Evolutionary conservation across 2,113 vertebrate species (phyloP).

Genomic region (Tretioscincus oriximinensis): DNA sequence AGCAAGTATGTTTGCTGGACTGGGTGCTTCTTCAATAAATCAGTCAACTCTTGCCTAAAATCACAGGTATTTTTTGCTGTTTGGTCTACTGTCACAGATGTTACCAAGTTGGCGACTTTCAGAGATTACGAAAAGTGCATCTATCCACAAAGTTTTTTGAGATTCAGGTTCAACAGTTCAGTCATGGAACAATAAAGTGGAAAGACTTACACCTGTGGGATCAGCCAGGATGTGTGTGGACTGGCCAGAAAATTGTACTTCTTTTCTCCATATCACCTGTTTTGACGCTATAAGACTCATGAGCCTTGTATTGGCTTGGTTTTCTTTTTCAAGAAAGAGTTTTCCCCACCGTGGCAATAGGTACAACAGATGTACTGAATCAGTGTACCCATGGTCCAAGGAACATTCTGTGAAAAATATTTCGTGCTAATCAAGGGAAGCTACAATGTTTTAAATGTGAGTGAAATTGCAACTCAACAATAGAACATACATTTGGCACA

Average conservation of each 20-base stretch:
- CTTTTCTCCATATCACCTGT: background rate
- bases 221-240: too few species aligned
- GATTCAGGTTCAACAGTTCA: background rate
- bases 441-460: background rate
- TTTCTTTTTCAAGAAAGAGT: background rate
- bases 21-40: background rate
- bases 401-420: background rate
- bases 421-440: background rate
- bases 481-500: background rate
- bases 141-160: background rate
- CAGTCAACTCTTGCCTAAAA: background rate
- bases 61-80: background rate
- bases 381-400: background rate
- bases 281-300: background rate
- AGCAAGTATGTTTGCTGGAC: background rate
- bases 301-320: background rate
- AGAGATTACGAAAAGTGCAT: background rate
- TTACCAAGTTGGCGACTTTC: background rate
- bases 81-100: background rate
- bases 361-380: background rate
- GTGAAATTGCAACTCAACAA: background rate
- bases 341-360: background rate
- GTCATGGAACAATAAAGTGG: background rate
- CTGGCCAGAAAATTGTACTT: background rate
- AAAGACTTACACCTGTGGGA: background rate